Percentiles rank a stretch among this genome's conserved stretches.
Evolutionary conservation across 1,140 invertebrate genomes (phyloP).

Genomic region (Leguminivora glycinivorella): DNA sequence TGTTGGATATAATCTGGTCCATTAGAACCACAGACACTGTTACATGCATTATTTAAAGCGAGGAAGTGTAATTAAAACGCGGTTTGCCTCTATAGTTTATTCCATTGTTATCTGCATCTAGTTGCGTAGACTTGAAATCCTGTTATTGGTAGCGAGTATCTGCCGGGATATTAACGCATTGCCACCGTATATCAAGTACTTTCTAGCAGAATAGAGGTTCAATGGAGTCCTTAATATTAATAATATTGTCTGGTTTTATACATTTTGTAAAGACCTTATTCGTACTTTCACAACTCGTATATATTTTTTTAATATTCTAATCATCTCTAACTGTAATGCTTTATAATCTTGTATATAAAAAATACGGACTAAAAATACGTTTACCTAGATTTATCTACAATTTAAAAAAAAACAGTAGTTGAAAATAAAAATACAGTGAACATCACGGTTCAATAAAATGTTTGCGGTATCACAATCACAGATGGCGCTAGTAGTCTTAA

Average conservation of each 20-base stretch:
- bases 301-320: too few species aligned
- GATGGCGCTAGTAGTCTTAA: conserved; percentile 2
- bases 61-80: conserved; percentile 62
- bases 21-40: conserved; percentile 54
- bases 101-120: conserved; percentile 56
- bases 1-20: conserved; percentile 49
- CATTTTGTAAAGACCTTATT: too few species aligned
- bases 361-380: too few species aligned
- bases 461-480: neutral
- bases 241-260: too few species aligned
- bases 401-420: too few species aligned
- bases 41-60: conserved; percentile 52
- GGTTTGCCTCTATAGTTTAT: conserved; percentile 47
- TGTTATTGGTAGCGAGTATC: conserved; percentile 49
- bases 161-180: conserved; percentile 48
- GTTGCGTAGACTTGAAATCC: conserved; percentile 41
- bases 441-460: neutral
- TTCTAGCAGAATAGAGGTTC: conserved; percentile 20
- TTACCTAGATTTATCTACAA: too few species aligned
- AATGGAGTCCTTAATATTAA: conserved; percentile 6
- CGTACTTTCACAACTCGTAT: too few species aligned
- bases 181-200: conserved; percentile 54
- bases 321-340: too few species aligned
- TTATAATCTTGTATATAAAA: too few species aligned
- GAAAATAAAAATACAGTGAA: too few species aligned